Evolutionary conservation across 2,888 invertebrate genomes (phyloP), one percentile per base, ranked within the genome.

Genomic region (Tricholauxania praeusta): DNA sequence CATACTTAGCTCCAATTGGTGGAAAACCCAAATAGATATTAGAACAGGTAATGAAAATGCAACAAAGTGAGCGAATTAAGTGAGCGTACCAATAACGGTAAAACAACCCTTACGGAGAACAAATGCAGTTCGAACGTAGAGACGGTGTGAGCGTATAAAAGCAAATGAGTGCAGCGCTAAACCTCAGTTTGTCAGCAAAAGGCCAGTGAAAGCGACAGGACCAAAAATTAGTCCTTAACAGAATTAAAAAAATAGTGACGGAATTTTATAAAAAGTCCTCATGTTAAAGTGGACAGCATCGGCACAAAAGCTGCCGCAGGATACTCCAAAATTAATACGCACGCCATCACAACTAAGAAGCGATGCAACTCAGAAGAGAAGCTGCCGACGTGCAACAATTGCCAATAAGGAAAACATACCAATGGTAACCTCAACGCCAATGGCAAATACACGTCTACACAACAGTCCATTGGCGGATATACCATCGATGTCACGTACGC

Each of bases 251-350:
- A 48, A 48, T n/a, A 49, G 3, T 12, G 64, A 48, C 15, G 70
- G 8, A 65, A 60, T 51, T 8, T 32, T 17, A 39, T 14, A 66
- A 15, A 60, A 78, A 66, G 28, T 28, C 0, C 28, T 28, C 28
- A 86, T 86, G 86, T 82, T 86, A 62, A 86, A 86, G 83, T 86
- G 86, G 86, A 83, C 87, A 14, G 80, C 83, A n/a, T 82, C 86
- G 52, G 81, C 81, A 32, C 84, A 84, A 64, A 81, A 81, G 73
- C 60, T 80, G 62, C 53, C 79, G 59, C 57, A 39, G 39, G 10
- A 81, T 66, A 74, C 80, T 48, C 70, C 80, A 10, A 75, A 71
- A 64, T 66, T 64, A 59, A n/a, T 15, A 63, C 19, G 19, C 10
- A 12, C 72, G 17, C 69, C 72, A 8, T 74, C 73, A 6, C 77